Percentiles rank a stretch among this genome's conserved stretches.
Conservation (phyloP, 1,140 invertebrate species). For the Diprion similis region DNA sequence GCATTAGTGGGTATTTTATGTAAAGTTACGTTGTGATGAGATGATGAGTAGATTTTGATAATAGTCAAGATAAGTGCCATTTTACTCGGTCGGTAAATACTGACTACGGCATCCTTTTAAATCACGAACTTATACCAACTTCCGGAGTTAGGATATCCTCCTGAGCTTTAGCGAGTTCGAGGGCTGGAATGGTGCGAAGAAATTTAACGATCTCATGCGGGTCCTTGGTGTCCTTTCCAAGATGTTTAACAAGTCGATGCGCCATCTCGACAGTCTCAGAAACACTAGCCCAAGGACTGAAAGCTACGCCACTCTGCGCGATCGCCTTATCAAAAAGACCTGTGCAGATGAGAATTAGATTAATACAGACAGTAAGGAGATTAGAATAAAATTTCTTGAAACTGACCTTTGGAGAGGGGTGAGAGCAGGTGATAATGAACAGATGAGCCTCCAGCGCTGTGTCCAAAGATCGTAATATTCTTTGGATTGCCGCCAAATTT, state of each 20-base stretch:
- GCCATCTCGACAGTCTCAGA: constrained; percentile 38
- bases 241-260: constrained; percentile 50
- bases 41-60: too few species aligned
- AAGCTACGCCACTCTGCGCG: constrained; percentile 54
- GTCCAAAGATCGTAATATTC: constrained; percentile 41
- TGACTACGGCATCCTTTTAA: too few species aligned
- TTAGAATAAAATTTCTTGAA: constrained; percentile 5
- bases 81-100: too few species aligned
- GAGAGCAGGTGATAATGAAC: constrained; percentile 35
- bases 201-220: constrained; percentile 48
- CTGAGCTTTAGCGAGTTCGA: constrained; percentile 49
- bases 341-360: constrained; percentile 19
- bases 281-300: constrained; percentile 51
- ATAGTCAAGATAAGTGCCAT: too few species aligned
- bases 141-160: constrained; percentile 20
- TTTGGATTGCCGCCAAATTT: constrained; percentile 40
- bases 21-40: too few species aligned
- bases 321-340: constrained; percentile 52
- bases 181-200: constrained; percentile 53
- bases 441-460: constrained; percentile 32
- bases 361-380: not conserved
- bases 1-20: too few species aligned
- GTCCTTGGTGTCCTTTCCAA: constrained; percentile 57
- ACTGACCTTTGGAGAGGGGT: constrained; percentile 30
- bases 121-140: too few species aligned